These are phyloP conservation scores for Pelobates fuscus DNA, from an alignment of 2,113 vertebrate species.

Conservation along the genomic window DNA sequence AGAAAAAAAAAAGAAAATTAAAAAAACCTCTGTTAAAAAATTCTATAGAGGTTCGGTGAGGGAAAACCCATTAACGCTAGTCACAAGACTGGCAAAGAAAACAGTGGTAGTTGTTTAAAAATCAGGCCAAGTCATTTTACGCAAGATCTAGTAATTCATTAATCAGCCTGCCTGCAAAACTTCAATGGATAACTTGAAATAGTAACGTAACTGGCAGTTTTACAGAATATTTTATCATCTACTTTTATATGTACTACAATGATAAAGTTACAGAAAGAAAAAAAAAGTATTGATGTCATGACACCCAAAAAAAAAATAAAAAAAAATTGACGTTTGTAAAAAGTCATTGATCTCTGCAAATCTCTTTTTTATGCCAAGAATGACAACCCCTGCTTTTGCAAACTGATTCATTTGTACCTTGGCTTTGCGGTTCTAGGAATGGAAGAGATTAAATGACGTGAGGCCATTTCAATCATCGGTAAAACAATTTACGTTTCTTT, in stretches of 20 bases:
- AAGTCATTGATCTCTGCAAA: slow-evolving; percentile 62
- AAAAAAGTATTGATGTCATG: slow-evolving; percentile 45
- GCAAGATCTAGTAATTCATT: slow-evolving; percentile 82
- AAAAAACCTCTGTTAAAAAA: slow-evolving; percentile 52
- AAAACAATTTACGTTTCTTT: slow-evolving; percentile 30
- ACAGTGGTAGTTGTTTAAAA: slow-evolving; percentile 69
- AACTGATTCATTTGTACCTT: slow-evolving; percentile 26
- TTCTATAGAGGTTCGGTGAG: slow-evolving; percentile 44
- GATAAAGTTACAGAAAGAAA: slow-evolving; percentile 53
- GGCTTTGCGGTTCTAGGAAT: not conserved
- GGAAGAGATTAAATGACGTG: slow-evolving; percentile 26
- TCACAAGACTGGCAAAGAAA: slow-evolving; percentile 69
- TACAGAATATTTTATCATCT: slow-evolving; percentile 53
- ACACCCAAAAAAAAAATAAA: too few species aligned
- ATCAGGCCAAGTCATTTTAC: slow-evolving; percentile 75
- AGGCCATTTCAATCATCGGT: slow-evolving; percentile 37
- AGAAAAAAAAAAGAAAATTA: slow-evolving; percentile 53
- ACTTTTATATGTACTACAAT: slow-evolving; percentile 55
- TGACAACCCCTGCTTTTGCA: slow-evolving; percentile 37
- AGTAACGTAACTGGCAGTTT: slow-evolving; percentile 61
- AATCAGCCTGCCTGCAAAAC: slow-evolving; percentile 69
- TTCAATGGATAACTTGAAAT: slow-evolving; percentile 74
- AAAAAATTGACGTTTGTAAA: slow-evolving; percentile 53
- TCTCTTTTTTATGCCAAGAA: slow-evolving; percentile 53
- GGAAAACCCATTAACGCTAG: slow-evolving; percentile 71